phyloP scores from a whole-genome alignment of 2,113 vertebrate species.

The Callithrix jacchus region DNA sequence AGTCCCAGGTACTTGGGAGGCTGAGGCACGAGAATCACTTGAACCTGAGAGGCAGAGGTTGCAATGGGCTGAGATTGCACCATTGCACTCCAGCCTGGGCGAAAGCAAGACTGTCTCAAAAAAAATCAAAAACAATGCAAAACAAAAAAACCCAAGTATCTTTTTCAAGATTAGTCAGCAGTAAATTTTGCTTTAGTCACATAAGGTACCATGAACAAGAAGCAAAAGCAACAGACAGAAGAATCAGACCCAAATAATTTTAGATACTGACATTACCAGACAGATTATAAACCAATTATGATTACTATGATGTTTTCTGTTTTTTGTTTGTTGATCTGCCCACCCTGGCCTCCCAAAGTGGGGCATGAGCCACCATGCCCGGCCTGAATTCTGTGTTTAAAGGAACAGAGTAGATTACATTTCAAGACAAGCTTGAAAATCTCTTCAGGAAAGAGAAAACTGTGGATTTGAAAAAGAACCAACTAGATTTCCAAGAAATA shows the following conservation, averaged over 20 bases:
- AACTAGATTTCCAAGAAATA: neutral
- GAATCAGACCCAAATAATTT: conserved; percentile 32
- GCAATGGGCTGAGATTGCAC: too few relatives aligned
- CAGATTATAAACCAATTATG: conserved; percentile 2
- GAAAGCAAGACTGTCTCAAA: too few relatives aligned
- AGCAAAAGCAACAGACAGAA: neutral
- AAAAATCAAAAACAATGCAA: too few relatives aligned
- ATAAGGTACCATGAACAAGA: neutral
- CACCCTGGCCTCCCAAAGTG: too few relatives aligned
- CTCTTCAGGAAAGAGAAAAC: conserved; percentile 24
- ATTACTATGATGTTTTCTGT: neutral
- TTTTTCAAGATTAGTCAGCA: conserved; percentile 21
- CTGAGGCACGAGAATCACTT: too few relatives aligned
- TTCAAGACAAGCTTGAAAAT: conserved; percentile 28
- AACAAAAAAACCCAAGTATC: too few relatives aligned
- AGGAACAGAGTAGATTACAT: neutral
- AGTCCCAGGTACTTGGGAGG: too few relatives aligned
- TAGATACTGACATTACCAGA: neutral
- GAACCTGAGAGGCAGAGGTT: too few relatives aligned
- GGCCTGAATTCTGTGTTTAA: neutral
- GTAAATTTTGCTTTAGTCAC: too few relatives aligned
- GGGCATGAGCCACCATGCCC: too few relatives aligned
- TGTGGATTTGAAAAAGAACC: neutral
- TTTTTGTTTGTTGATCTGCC: too few relatives aligned
- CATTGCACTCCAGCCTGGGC: too few relatives aligned